Conservation (phyloP, 2,113 vertebrate species). For the Hylia prasina region DNA sequence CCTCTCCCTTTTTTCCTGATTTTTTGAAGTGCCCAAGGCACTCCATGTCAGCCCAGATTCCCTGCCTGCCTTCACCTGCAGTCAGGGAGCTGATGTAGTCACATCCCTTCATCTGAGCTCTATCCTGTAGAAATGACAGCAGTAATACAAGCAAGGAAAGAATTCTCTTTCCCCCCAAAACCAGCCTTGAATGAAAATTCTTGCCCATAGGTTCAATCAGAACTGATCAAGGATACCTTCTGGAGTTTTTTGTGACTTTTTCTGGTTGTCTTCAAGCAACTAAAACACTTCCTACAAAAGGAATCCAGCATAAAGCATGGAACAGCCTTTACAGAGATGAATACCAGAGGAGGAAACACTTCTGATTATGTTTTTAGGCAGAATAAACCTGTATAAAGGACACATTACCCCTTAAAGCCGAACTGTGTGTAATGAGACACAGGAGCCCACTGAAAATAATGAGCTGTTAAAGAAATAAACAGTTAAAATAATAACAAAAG, state of each 20-base stretch:
- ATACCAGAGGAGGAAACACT: conserved; percentile 11
- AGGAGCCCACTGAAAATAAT: conserved; percentile 56
- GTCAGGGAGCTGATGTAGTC: background rate
- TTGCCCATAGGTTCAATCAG: background rate
- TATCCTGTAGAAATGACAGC: background rate
- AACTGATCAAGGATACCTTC: background rate
- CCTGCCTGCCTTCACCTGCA: accelerated
- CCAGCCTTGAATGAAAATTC: conserved; percentile 50
- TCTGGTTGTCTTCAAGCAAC: background rate
- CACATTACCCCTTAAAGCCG: conserved; percentile 3
- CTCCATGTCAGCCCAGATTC: background rate
- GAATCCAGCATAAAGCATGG: background rate
- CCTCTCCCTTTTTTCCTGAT: background rate
- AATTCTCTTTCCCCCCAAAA: background rate
- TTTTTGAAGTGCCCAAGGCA: background rate
- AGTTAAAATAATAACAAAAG: conserved; percentile 44
- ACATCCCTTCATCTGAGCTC: accelerated
- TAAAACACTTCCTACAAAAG: background rate
- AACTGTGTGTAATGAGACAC: conserved; percentile 41
- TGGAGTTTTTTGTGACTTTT: background rate
- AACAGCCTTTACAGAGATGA: background rate
- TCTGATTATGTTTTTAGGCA: background rate
- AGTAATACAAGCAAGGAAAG: background rate
- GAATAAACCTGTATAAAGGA: background rate
- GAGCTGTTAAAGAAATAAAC: conserved; percentile 58